phyloP scores from a whole-genome alignment of 2,797 vertebrate genomes.

The Ptychadena robeensis region DNA sequence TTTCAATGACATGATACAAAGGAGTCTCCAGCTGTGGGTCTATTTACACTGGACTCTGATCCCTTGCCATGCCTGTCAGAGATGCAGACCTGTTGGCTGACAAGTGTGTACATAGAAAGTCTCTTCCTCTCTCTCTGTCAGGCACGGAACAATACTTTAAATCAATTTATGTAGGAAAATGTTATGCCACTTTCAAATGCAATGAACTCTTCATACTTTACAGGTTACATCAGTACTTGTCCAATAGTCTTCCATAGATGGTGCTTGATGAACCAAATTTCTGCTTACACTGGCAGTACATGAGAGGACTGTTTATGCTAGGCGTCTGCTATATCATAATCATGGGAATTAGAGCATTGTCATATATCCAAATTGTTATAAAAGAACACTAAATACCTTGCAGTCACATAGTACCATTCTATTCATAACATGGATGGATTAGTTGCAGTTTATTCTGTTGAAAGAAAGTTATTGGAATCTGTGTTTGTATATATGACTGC shows the following conservation, averaged over 20 bases:
- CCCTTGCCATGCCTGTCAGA: conserved; percentile 50
- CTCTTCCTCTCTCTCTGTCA: conserved; percentile 53
- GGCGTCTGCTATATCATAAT: conserved; percentile 56
- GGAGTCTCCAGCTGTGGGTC: conserved; percentile 48
- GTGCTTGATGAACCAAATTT: conserved; percentile 58
- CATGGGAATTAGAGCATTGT: conserved; percentile 56
- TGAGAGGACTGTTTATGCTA: conserved; percentile 55
- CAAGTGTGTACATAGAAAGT: conserved; percentile 59
- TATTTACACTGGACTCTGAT: conserved; percentile 60
- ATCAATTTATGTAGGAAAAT: conserved; percentile 52
- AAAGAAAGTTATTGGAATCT: conserved; percentile 6
- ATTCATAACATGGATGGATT: conserved; percentile 48
- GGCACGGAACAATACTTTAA: conserved; percentile 57
- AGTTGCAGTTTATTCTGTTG: conserved; percentile 14
- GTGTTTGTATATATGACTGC: conserved; percentile 34
- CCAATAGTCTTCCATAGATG: conserved; percentile 59
- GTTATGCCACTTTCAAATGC: conserved; percentile 60
- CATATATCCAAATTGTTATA: conserved; percentile 54
- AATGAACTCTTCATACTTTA: conserved; percentile 57
- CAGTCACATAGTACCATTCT: conserved; percentile 32
- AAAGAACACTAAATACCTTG: conserved; percentile 53
- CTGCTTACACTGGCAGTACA: conserved; percentile 55
- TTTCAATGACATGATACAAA: conserved; percentile 29
- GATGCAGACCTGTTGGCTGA: conserved; percentile 60
- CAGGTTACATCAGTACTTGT: conserved; percentile 57